Base-by-base conservation (phyloP, 1,140 invertebrate species). In the Triops longicaudatus region DNA sequence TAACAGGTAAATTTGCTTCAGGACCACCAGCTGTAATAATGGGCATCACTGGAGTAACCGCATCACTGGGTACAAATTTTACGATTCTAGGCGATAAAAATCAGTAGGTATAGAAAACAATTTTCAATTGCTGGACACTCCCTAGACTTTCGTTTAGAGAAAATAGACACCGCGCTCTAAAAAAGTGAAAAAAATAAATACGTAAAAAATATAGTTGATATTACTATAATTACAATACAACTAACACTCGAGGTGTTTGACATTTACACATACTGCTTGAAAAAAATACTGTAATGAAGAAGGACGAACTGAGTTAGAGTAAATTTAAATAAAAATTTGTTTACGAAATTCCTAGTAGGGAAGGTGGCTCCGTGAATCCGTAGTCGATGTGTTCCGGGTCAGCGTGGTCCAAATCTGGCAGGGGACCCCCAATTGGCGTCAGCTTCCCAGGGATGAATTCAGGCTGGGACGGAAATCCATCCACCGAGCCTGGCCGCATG, bases 31-130 rank as follows among this genome's bases (percentile, higher is more conserved):
- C 50, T 14, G 50, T 63, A n/a, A 63, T 22, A 63, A 63, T 63
- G n/a, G 37, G 76, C 76, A 50, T 5, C 22, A 74, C 50, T 14
- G 37, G 42, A 71, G 43, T 77, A 83, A 93, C 86, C 26, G 92
- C 91, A 82, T 93, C 92, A 41, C 90, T 90, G 41, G 91, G 91
- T 77, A 92, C 88, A 83, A 93, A 93, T 41, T 91, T 91, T 82
- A 93, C 93, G 80, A 93, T 92, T 83, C 91, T 92, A 79, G n/a
- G n/a, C n/a, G 81, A 81, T 74, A 76, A 80, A 75, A 73, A 73
- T 71, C 79, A 41, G 43, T 9, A 74, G 22, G 26, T 1, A 26
- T 63, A 26, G 72, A 72, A n/a, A n/a, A n/a, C n/a, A n/a, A n/a
- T n/a, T n/a, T n/a, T n/a, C n/a, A n/a, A n/a, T n/a, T n/a, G n/a